Evolutionary conservation across 2,797 vertebrate genomes (phyloP), one percentile per base, ranked within the genome.

Genomic region (Phalloptychus januarius): DNA sequence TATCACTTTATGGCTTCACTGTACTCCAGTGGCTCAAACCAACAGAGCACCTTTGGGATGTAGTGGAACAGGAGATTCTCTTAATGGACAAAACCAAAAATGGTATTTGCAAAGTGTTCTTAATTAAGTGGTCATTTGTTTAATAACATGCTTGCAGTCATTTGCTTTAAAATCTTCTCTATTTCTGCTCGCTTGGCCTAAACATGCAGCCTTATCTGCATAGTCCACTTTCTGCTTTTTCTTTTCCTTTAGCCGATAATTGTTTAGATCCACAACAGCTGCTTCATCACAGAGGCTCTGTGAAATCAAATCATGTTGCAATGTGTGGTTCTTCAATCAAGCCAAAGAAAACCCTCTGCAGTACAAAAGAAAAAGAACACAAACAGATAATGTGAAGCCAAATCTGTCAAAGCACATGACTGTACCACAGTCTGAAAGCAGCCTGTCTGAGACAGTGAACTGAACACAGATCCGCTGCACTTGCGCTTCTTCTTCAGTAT

Each of bases 261-360:
- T 90, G 92, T 94, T 92, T 92, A 89, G 87, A 88, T 94, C 92
- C 92, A 92, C 92, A 95, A 87, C 89, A 90, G 91, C 86, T 83
- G 87, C 58, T 76, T 48, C 77, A 76, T 69, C 75, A 80, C 79
- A 85, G 86, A 91, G 76, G 61, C 90, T 86, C 87, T 91, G 91
- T 95, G 93, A 88, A 65, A 94, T 80, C 82, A 95, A 95, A 96
- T 95, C 94, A 95, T 85, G 90, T 94, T 84, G 16, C 89, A 86
- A 94, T 85, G 85, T 79, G 92, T 63, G 56, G 48, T 75, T 75
- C 75, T 44, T 33, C 79, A 77, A 77, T 83, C 72, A 86, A 86
- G 88, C 90, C 56, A 76, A 73, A 72, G 69, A 78, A 90, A 87
- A 79, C 86, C 91, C 92, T 89, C 88, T 82, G 90, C 93, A 95